A percentile compares a stretch with the other conserved stretches of the same genome.
Evolutionary conservation across 2,888 invertebrate genomes (phyloP).

Genomic region (Lamellibrachia columna): DNA sequence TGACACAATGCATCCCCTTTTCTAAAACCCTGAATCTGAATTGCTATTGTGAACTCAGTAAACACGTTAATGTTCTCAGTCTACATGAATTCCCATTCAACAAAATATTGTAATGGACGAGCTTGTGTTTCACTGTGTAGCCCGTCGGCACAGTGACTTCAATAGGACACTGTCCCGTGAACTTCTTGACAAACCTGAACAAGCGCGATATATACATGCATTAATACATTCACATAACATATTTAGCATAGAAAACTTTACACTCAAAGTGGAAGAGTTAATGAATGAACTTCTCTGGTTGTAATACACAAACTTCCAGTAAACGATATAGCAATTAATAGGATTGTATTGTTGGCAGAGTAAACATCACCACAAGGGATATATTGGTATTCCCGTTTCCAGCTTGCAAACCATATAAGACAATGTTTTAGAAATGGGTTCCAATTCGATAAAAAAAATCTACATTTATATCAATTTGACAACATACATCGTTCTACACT

Average conservation of each 20-base stretch:
- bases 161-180: background rate
- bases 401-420: background rate
- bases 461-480: background rate
- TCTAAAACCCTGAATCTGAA: background rate
- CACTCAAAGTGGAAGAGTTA: background rate
- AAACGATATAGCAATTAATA: conserved; percentile 1
- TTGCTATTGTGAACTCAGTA: background rate
- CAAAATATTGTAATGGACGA: background rate
- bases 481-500: background rate
- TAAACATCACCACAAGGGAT: background rate
- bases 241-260: background rate
- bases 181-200: background rate
- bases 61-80: background rate
- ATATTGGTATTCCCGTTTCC: background rate
- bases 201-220: background rate
- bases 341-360: background rate
- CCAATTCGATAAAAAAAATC: background rate
- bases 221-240: background rate
- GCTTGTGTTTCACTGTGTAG: background rate
- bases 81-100: background rate
- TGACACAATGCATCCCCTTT: background rate
- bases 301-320: background rate
- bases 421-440: background rate
- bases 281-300: background rate
- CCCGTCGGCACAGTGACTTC: background rate